phyloP scores from a whole-genome alignment of 2,888 invertebrate species.

The Ophion ventricosus region DNA sequence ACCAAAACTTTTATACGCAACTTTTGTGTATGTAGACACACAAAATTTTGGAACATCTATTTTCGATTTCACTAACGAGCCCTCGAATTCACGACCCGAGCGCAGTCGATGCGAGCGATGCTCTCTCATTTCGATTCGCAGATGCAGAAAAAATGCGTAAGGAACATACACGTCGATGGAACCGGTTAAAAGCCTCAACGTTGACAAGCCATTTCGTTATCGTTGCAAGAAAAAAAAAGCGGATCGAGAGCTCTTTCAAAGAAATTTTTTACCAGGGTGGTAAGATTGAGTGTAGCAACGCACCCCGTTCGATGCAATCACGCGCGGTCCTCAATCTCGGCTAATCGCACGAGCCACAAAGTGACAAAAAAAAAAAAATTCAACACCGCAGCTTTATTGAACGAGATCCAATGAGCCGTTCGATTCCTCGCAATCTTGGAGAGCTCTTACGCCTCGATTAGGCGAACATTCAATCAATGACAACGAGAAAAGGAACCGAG shows the following conservation, averaged over 20 bases:
- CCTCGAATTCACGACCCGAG: constrained; percentile 35
- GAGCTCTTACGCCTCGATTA: not conserved
- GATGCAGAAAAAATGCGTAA: constrained; percentile 28
- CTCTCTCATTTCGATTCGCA: not conserved
- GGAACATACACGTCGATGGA: constrained; percentile 24
- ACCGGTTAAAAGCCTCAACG: constrained; percentile 35
- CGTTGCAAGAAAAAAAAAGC: constrained; percentile 18
- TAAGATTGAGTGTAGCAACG: not conserved
- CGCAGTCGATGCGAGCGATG: constrained; percentile 26
- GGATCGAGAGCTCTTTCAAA: constrained; percentile 8
- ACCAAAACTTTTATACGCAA: too few species aligned
- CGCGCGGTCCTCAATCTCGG: not conserved
- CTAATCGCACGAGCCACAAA: not conserved
- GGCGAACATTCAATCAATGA: not conserved
- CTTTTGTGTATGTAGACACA: too few species aligned
- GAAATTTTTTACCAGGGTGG: not conserved
- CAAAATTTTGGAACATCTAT: constrained; percentile 12
- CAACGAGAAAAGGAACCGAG: not conserved
- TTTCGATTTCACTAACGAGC: constrained; percentile 54
- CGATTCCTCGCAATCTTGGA: not conserved
- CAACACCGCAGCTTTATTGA: not conserved
- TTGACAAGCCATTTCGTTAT: constrained; percentile 50
- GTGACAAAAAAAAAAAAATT: not conserved
- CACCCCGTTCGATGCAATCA: too few species aligned
- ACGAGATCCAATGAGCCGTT: constrained; percentile 2